Evolutionary conservation across 1,140 invertebrate species (phyloP).

Genomic region (Galleria mellonella): DNA sequence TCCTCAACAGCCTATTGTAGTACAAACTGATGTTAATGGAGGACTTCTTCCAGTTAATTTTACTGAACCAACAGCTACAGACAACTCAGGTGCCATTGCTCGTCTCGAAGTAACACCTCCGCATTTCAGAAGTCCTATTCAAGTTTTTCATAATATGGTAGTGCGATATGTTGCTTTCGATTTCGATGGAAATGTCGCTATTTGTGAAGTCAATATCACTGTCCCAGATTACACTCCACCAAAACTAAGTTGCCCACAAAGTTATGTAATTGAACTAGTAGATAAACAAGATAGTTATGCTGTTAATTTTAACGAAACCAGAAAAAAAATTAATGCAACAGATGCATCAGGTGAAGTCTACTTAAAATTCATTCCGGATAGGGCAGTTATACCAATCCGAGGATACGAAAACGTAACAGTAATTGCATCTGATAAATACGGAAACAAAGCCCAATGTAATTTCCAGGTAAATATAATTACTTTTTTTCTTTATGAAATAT

Average conservation of each 20-base stretch:
- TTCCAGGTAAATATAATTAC: constrained; percentile 84
- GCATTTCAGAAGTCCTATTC: constrained; percentile 91
- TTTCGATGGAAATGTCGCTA: constrained; percentile 97
- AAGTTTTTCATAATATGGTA: constrained; percentile 92
- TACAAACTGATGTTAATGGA: constrained; percentile 90
- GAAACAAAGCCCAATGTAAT: constrained; percentile 92
- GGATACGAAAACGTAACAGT: constrained; percentile 96
- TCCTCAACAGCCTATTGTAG: constrained; percentile 92
- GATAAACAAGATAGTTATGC: constrained; percentile 92
- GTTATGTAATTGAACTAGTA: constrained; percentile 94
- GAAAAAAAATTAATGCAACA: constrained; percentile 88
- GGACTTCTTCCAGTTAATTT: constrained; percentile 93
- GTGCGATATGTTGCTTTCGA: constrained; percentile 97
- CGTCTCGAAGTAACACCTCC: constrained; percentile 92
- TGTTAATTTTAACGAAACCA: constrained; percentile 95
- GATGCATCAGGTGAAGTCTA: constrained; percentile 93
- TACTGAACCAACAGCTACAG: constrained; percentile 92
- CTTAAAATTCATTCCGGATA: constrained; percentile 88
- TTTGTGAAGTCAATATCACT: constrained; percentile 96
- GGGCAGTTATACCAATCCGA: constrained; percentile 91
- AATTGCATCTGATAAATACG: constrained; percentile 89
- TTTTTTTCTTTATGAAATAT: neutral
- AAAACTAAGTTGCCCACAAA: constrained; percentile 94
- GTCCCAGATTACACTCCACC: constrained; percentile 96
- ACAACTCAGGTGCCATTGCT: constrained; percentile 96